A percentile compares a stretch with the other conserved stretches of the same genome.
Conservation (phyloP, 2,113 vertebrate species). For the Carlito syrichta region DNA sequence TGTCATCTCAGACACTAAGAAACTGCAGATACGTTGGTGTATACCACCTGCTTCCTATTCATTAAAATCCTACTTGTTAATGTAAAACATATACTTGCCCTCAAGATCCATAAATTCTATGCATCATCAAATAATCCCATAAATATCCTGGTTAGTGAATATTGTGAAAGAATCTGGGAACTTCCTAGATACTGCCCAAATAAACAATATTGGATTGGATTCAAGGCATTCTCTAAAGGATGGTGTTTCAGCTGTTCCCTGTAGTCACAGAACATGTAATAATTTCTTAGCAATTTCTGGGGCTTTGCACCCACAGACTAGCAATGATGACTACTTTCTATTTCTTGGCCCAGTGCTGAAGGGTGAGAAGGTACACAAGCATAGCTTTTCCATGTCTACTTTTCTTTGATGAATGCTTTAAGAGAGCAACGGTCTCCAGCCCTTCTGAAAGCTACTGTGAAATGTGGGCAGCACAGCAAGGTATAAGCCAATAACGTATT, state of each 20-base stretch:
- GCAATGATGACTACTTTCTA: neutral
- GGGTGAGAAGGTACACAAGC: neutral
- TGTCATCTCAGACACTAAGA: neutral
- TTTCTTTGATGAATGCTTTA: neutral
- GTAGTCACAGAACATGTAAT: neutral
- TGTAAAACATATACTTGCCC: conserved; percentile 43
- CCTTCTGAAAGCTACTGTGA: neutral
- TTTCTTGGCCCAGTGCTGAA: neutral
- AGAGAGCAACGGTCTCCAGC: neutral
- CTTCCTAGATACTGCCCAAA: conserved; percentile 17
- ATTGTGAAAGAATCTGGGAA: conserved; percentile 19
- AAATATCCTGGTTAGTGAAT: conserved; percentile 14
- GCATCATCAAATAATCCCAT: conserved; percentile 20
- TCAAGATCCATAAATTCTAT: conserved; percentile 7
- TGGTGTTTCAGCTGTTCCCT: neutral
- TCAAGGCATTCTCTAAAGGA: conserved; percentile 13
- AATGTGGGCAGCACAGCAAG: neutral
- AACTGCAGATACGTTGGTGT: neutral
- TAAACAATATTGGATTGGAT: neutral
- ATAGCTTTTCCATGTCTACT: neutral
- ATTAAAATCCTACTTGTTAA: conserved; percentile 35
- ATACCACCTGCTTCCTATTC: conserved; percentile 26
- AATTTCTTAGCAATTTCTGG: neutral
- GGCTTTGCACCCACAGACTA: neutral
- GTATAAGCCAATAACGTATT: neutral